phyloP scores from a whole-genome alignment of 2,888 invertebrate genomes.

The Calameuta pallipes region DNA sequence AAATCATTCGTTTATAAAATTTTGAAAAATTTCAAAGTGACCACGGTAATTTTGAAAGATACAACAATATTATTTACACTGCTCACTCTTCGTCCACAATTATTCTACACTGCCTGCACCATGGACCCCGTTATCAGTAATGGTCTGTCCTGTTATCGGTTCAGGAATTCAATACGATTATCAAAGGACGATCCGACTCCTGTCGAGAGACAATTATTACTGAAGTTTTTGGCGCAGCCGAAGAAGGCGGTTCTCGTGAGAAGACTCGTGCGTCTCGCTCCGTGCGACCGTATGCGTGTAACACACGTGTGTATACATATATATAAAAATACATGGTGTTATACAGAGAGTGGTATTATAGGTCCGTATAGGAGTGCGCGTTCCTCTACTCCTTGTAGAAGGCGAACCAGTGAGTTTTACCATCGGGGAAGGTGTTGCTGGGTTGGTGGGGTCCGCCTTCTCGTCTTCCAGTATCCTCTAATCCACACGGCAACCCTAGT shows the following conservation, averaged over 20 bases:
- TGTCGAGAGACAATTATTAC: conserved; percentile 66
- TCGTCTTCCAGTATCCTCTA: conserved; percentile 50
- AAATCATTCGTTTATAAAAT: neutral
- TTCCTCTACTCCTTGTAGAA: neutral
- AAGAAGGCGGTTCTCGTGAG: conserved; percentile 58
- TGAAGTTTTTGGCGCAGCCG: conserved; percentile 62
- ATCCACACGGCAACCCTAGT: conserved; percentile 52
- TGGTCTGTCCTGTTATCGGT: neutral
- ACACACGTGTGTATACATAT: conserved; percentile 3
- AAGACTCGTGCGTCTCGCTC: conserved; percentile 23
- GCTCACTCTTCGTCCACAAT: neutral
- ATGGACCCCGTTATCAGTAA: neutral
- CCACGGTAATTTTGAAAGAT: neutral
- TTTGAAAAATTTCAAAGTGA: neutral
- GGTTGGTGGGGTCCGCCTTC: conserved; percentile 54
- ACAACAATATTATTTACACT: neutral
- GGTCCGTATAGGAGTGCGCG: conserved; percentile 3
- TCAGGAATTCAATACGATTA: conserved; percentile 7
- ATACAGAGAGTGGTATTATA: conserved; percentile 8
- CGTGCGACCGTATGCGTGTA: conserved; percentile 10
- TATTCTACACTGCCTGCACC: neutral
- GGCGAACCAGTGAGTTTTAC: conserved; percentile 22
- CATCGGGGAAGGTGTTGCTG: conserved; percentile 51
- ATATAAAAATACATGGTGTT: conserved; percentile 7
- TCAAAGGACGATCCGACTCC: conserved; percentile 49